A percentile compares a stretch with the other conserved stretches of the same genome.
These are phyloP conservation scores for Zapornia atra DNA, from an alignment of 2,113 vertebrate genomes.

Conservation along the genomic window DNA sequence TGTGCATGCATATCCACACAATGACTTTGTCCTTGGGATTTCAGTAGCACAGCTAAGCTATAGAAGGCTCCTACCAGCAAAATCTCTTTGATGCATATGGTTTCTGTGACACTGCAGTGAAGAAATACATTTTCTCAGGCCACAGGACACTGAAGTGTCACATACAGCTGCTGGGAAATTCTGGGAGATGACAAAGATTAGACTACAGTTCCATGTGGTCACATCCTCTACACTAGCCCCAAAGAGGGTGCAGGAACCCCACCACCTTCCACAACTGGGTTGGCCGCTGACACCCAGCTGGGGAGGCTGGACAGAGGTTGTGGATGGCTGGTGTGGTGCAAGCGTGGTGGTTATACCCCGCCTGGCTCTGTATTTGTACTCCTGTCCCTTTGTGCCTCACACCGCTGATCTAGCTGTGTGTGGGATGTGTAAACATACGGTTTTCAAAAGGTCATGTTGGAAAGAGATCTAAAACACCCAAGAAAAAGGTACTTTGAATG, in stretches of 20 bases:
- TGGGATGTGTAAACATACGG: conserved; percentile 5
- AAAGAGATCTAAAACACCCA: background rate
- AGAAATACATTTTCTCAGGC: background rate
- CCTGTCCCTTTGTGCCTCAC: background rate
- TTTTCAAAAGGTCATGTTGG: background rate
- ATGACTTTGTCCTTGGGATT: background rate
- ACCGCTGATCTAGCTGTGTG: background rate
- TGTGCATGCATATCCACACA: background rate
- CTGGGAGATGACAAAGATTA: background rate
- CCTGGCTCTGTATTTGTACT: background rate
- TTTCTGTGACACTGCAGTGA: background rate
- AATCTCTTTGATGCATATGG: background rate
- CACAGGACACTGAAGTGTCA: background rate
- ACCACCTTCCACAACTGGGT: background rate
- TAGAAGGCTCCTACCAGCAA: background rate
- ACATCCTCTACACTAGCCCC: background rate
- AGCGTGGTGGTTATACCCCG: fast-evolving
- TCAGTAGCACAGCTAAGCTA: background rate
- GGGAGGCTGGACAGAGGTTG: background rate
- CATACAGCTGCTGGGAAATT: background rate
- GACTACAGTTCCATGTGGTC: background rate
- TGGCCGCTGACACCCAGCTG: fast-evolving
- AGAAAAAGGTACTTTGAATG: background rate
- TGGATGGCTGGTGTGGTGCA: fast-evolving
- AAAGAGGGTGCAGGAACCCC: fast-evolving